Base-by-base conservation (phyloP, 2,797 vertebrate genomes). In the Chromobotia macracanthus region DNA sequence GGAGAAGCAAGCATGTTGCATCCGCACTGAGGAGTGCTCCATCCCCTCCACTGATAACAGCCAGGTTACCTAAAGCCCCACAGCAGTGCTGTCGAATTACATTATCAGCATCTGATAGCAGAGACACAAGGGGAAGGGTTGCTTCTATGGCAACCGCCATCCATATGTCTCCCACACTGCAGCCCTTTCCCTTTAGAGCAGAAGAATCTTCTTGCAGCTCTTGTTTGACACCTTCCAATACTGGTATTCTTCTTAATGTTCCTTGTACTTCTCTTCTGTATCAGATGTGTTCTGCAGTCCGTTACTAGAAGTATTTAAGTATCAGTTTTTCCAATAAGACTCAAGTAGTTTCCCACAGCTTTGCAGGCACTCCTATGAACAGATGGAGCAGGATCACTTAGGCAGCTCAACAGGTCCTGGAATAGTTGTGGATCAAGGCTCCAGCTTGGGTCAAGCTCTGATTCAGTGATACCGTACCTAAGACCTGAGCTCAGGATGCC, bases 41-140 rank as follows among this genome's bases (percentile, higher is more conserved):
- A 1, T 85, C 87, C 10, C 84, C 79, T 56, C 92, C 31, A 5
- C 85, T 60, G 70, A 91, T 48, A 1, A 69, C 51, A 0, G 92
- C 85, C 83, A 97, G 84, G 90, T 96, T 97, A 75, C 93, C 95
- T 66, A 98, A 89, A 9, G 95, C 92, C 0, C 82, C 89, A 23
- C 95, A 97, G 0, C 94, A 94, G 35, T 96, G 95, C 72, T 91
- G 90, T 1, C 97, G 92, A 0, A 93, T 95, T 70, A 92, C 89
- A 75, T 92, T 89, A 61, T 95, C 94, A 0, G 82, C 50, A 68
- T 97, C 96, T 0, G 65, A 84, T 72, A 96, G 86, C 35, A 97
- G 91, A 79, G 83, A 75, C 1, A 80, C 87, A 75, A 97, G 76
- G 35, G 72, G 2, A 25, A 91, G 88, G 18, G 89, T 90, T 1